These are phyloP conservation scores for Pseudomugil tenellus DNA, from an alignment of 2,797 vertebrate species.

Conservation along the genomic window DNA sequence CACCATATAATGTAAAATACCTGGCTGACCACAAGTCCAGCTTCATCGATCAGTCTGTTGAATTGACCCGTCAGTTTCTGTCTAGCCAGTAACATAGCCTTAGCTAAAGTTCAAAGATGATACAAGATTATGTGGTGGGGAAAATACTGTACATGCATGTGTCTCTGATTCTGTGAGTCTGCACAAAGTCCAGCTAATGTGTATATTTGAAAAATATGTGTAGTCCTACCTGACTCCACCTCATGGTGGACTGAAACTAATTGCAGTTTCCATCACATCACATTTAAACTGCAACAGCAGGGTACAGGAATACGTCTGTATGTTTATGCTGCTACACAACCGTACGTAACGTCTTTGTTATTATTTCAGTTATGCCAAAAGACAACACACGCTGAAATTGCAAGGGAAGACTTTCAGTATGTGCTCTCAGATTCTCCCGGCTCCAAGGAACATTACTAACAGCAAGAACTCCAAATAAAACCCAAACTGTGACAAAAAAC, in stretches of 20 bases:
- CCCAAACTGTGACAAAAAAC: constrained; percentile 29
- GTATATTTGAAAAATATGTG: no score
- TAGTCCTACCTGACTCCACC: no score
- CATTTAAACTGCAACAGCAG: no score
- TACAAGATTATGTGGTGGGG: background rate
- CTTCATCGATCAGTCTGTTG: background rate
- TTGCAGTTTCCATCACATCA: no score
- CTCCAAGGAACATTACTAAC: constrained; percentile 14
- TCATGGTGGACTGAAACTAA: no score
- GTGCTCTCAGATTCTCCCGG: constrained; percentile 1
- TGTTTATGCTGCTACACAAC: background rate
- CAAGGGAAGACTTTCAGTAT: constrained; percentile 1
- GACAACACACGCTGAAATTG: background rate
- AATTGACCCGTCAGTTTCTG: background rate
- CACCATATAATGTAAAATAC: no score
- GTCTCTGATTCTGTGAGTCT: no score
- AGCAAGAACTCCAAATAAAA: constrained; percentile 36
- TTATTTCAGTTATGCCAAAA: background rate
- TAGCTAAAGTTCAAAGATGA: background rate
- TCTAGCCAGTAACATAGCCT: background rate
- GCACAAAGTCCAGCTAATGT: no score
- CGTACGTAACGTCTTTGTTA: background rate
- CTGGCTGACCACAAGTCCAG: background rate
- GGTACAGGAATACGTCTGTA: no score
- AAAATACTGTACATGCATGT: no score